Evolutionary conservation across 2,888 invertebrate genomes (phyloP), one percentile per base, ranked within the genome.

Genomic region (Acronicta leporina): DNA sequence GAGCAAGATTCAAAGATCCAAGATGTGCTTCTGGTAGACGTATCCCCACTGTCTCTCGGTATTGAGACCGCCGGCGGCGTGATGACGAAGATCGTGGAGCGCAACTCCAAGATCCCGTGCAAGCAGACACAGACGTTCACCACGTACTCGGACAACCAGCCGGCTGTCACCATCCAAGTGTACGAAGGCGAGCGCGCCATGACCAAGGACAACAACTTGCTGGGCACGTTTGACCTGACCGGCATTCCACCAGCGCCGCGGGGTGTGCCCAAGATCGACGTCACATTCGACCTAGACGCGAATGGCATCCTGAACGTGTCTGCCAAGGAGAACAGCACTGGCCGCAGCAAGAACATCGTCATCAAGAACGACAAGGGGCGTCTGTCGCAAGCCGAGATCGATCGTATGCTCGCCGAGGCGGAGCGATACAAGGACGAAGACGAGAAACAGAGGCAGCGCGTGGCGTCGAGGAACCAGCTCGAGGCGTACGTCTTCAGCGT

Each of bases 41-140:
- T 96, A 25, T 92, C 95, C 5, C 95, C 95, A 64, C 89, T 97
- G 16, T 97, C 97, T 0, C 92, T 97, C 48, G 97, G 97, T 38
- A 97, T 97, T 63, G 97, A 98, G 87, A 97, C 97, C 0, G 97
- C 97, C 15, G 97, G 97, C n/a, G 97, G 97, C n/a, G 97, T 97
- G 1, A 97, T 97, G 97, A 95, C 96, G 3, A 97, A 96, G 81
- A 95, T 97, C 59, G 94, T 97, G 63, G 96, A 97, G 77, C 94
- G 97, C 75, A 97, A 97, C 87, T 90, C 94, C 13, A 95, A 96
- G 80, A 97, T 97, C 76, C 97, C 97, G 0, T 96, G 96, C 92
- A 97, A 96, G 81, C 96, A 96, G 85, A 94, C 95, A 0, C 96
- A 97, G 84, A 96, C 95, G 0, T 98, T 97, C 91, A 96, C 97